Base-by-base conservation (phyloP, 2,113 vertebrate genomes). In the Plestiodon gilberti region DNA sequence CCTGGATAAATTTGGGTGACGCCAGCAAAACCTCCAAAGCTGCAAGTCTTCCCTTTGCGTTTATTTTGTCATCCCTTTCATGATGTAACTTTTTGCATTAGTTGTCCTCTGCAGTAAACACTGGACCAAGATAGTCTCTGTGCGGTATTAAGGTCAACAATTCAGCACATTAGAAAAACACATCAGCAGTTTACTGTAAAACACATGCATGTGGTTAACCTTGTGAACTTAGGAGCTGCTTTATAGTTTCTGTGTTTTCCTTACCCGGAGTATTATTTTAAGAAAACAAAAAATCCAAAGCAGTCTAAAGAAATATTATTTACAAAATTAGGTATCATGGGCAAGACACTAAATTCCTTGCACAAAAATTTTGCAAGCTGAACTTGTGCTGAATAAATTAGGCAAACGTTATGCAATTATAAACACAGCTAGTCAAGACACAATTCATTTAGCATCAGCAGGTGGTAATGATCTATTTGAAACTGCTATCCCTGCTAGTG, bases 241-340 rank as follows among this genome's bases (percentile, higher is more conserved):
- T 7, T 89, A 48, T 33, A 57, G 74, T 87, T 94, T 89, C 92
- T 81, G 87, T 86, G 93, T 93, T 95, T 90, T 89, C 89, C 81
- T 94, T 90, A 93, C 84, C 84, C 89, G 84, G 38, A 2, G 33
- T 73, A 83, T 62, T 78, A 88, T 85, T 89, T 65, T 76, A 40
- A 48, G 7, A 64, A 18, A n/a, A 30, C 11, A 55, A 77, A 77
- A 65, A 62, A 43, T 89, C 86, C 78, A 87, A 84, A 84, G 80
- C 71, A 91, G 88, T 62, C 33, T 92, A 89, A 86, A 38, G 90
- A 91, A 89, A 90, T 84, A 76, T 89, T 85, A 79, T n/a, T 20
- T 87, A 89, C 88, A 91, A 91, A 89, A 78, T 28, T 90, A 91
- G 22, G 59, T 40, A 65, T 52, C 2, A 69, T 1, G 40, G 0